Percentiles rank a stretch among this genome's conserved stretches.
phyloP scores from a whole-genome alignment of 2,888 invertebrate species.

The Drosophila peninsularis region DNA sequence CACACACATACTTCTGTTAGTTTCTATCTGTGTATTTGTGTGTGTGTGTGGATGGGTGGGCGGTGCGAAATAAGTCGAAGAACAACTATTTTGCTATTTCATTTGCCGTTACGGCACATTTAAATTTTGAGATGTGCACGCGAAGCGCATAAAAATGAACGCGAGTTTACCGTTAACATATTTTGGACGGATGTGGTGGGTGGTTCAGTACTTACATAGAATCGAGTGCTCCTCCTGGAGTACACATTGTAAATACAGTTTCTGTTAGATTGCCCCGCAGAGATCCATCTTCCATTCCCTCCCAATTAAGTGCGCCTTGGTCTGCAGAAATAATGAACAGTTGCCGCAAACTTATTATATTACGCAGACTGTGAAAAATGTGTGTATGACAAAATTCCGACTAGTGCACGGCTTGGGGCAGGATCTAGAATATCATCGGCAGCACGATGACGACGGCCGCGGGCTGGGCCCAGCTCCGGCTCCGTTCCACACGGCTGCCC shows the following conservation, averaged over 20 bases:
- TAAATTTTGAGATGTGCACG: conserved; percentile 77
- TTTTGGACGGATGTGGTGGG: conserved; percentile 50
- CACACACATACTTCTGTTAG: conserved; percentile 21
- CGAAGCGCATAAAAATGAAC: conserved; percentile 79
- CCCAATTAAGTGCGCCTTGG: conserved; percentile 34
- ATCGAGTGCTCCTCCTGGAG: conserved; percentile 7
- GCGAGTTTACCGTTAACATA: conserved; percentile 79
- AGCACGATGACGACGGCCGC: neutral
- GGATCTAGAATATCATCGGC: conserved; percentile 13
- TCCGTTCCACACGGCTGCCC: conserved; percentile 69
- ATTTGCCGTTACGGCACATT: conserved; percentile 81
- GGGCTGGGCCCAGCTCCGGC: conserved; percentile 11
- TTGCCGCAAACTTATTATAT: conserved; percentile 82
- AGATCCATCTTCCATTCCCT: conserved; percentile 1
- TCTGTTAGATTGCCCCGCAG: conserved; percentile 18
- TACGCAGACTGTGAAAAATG: conserved; percentile 83
- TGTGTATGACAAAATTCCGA: conserved; percentile 51
- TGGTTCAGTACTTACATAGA: conserved; percentile 24
- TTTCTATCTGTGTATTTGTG: conserved; percentile 1
- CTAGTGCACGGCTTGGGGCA: conserved; percentile 1
- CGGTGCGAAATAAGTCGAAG: conserved; percentile 35
- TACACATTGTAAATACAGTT: conserved; percentile 39
- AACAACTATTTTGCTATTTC: conserved; percentile 66
- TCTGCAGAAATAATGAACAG: conserved; percentile 52
- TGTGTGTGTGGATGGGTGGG: conserved; percentile 14